Conservation (phyloP, 2,797 vertebrate genomes). For the Gambelia wislizenii region DNA sequence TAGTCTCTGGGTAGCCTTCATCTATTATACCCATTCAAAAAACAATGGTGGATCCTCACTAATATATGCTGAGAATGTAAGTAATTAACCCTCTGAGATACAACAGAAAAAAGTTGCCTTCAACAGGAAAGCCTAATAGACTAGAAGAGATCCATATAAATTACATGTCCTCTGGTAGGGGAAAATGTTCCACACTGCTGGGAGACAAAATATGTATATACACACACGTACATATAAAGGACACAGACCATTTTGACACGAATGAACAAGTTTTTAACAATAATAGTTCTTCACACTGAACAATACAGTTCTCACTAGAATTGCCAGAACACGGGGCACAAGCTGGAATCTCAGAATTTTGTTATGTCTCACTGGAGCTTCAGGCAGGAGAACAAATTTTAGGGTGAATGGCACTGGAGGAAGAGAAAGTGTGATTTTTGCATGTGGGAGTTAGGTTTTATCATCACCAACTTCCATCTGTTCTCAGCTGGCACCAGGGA, state of each 20-base stretch:
- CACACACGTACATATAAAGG: not conserved
- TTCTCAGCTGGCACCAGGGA: no score
- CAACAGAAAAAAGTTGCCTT: slow-evolving; percentile 40
- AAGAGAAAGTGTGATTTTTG: no score
- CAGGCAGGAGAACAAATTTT: no score
- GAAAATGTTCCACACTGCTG: not conserved
- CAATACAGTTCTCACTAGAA: not conserved
- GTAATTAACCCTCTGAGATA: slow-evolving; percentile 48
- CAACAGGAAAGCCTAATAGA: slow-evolving; percentile 52
- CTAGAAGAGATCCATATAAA: slow-evolving; percentile 36
- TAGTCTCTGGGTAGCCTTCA: slow-evolving; percentile 39
- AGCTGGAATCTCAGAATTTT: no score
- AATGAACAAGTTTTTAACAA: not conserved
- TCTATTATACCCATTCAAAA: slow-evolving; percentile 46
- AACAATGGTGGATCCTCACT: slow-evolving; percentile 33
- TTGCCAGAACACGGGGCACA: no score
- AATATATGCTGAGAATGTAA: not conserved
- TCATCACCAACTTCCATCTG: no score
- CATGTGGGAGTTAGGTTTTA: no score
- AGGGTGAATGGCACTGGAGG: no score
- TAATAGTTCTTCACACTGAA: not conserved
- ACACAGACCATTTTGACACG: not conserved
- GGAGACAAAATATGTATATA: not conserved
- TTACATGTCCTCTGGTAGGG: not conserved
- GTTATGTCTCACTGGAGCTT: no score